These are phyloP conservation scores for Hyperoplus immaculatus DNA, from an alignment of 2,797 vertebrate species.

Conservation along the genomic window DNA sequence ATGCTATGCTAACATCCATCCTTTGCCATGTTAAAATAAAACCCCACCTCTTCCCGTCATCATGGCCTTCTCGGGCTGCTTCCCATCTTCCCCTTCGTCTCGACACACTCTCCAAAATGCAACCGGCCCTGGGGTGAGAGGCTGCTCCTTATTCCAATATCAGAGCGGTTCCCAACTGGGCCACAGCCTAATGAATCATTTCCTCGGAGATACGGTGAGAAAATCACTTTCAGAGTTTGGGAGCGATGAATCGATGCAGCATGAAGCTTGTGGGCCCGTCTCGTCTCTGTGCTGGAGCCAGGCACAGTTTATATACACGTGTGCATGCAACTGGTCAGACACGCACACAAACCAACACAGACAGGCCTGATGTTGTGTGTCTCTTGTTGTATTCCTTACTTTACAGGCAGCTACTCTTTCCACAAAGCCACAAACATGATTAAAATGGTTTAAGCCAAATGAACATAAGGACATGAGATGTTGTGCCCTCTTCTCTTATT, in stretches of 20 bases:
- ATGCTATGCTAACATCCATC: conserved; percentile 28
- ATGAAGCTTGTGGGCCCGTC: conserved; percentile 46
- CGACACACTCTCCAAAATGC: conserved; percentile 54
- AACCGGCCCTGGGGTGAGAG: conserved; percentile 69
- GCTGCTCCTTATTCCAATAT: conserved; percentile 80
- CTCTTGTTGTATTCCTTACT: conserved; percentile 53
- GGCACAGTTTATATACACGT: conserved; percentile 60
- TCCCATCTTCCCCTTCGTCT: conserved; percentile 68
- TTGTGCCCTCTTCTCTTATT: conserved; percentile 41
- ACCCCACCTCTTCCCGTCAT: conserved; percentile 7
- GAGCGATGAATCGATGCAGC: conserved; percentile 49
- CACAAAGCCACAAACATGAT: conserved; percentile 64
- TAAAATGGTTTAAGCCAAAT: conserved; percentile 62
- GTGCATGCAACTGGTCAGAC: conserved; percentile 50
- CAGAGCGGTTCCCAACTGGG: conserved; percentile 71
- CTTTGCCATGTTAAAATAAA: conserved; percentile 22
- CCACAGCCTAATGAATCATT: conserved; percentile 78
- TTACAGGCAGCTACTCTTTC: conserved; percentile 56
- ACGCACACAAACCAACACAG: conserved; percentile 49
- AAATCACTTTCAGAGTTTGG: conserved; percentile 78
- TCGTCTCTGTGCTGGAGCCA: conserved; percentile 51
- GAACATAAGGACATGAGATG: conserved; percentile 77
- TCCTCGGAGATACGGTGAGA: conserved; percentile 80
- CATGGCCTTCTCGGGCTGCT: conserved; percentile 52
- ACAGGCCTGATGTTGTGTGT: conserved; percentile 25